Percentiles rank a stretch among this genome's conserved stretches.
These are phyloP conservation scores for Drosophila ercepeae DNA, from an alignment of 1,140 invertebrate genomes.

Conservation along the genomic window DNA sequence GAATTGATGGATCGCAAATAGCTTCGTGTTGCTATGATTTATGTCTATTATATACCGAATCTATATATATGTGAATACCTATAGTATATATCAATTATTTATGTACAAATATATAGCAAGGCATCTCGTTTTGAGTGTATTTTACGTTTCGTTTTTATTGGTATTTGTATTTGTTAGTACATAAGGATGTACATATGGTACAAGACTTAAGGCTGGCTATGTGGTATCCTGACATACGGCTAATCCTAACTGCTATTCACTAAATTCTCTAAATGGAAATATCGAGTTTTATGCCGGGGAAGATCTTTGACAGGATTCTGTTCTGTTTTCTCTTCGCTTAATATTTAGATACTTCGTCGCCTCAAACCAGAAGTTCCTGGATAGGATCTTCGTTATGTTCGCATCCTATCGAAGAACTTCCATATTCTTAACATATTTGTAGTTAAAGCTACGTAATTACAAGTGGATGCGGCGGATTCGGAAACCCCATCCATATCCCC, in stretches of 20 bases:
- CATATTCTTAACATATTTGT: constrained; percentile 67
- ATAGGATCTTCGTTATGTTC: constrained; percentile 1
- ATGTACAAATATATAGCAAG: constrained; percentile 24
- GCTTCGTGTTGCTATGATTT: constrained; percentile 46
- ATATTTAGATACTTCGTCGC: neutral
- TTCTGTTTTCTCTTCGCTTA: neutral
- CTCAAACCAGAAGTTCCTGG: constrained; percentile 1
- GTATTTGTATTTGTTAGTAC: constrained; percentile 47
- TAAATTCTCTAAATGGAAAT: constrained; percentile 55
- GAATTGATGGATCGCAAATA: constrained; percentile 64
- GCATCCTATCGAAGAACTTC: constrained; percentile 15
- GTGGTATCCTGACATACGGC: constrained; percentile 49
- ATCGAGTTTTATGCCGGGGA: constrained; percentile 3
- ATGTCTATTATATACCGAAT: constrained; percentile 41
- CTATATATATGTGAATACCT: constrained; percentile 6
- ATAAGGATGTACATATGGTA: constrained; percentile 48
- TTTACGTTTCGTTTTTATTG: constrained; percentile 47
- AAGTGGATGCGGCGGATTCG: constrained; percentile 41
- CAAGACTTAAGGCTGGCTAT: constrained; percentile 55
- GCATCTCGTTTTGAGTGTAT: constrained; percentile 6
- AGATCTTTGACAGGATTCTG: constrained; percentile 2
- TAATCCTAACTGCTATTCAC: constrained; percentile 44
- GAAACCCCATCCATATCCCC: constrained; percentile 29
- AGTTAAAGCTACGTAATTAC: constrained; percentile 79
- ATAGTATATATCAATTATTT: constrained; percentile 4